Evolutionary conservation across 2,888 invertebrate species (phyloP).

Genomic region (Syrphus vitripennis): DNA sequence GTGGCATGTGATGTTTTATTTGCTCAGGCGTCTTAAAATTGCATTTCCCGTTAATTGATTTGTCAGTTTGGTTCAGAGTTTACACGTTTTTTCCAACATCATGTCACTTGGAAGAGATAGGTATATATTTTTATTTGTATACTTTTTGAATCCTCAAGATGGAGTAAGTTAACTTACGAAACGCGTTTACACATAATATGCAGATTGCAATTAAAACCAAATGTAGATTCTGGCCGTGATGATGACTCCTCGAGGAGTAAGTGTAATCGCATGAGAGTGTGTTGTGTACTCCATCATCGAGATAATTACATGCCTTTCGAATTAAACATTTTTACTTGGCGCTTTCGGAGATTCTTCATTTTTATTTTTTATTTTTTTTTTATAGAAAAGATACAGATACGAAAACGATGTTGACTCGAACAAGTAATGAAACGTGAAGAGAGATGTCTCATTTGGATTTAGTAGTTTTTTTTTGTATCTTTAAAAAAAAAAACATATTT

Average conservation of each 20-base stretch:
- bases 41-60: conserved; percentile 62
- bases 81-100: conserved; percentile 6
- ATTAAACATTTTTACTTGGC: conserved; percentile 33
- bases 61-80: conserved; percentile 52
- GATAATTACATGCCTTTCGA: conserved; percentile 70
- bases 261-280: conserved; percentile 12
- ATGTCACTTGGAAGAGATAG: conserved; percentile 30
- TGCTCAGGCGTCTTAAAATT: conserved; percentile 34
- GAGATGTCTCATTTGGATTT: conserved; percentile 57
- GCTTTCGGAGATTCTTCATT: conserved; percentile 35
- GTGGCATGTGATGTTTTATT: conserved; percentile 22
- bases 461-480: conserved; percentile 5
- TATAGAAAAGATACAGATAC: conserved; percentile 31
- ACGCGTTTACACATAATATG: conserved; percentile 7
- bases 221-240: conserved; percentile 32
- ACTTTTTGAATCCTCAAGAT: neutral
- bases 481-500: conserved; percentile 19
- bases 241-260: conserved; percentile 23
- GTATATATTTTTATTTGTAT: neutral
- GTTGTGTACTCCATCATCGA: conserved; percentile 62
- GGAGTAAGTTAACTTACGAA: neutral
- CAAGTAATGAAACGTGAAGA: conserved; percentile 16
- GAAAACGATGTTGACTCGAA: conserved; percentile 14
- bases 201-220: conserved; percentile 65
- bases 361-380: neutral